Conservation (phyloP, 2,888 invertebrate genomes). For the Allygus modestus region DNA sequence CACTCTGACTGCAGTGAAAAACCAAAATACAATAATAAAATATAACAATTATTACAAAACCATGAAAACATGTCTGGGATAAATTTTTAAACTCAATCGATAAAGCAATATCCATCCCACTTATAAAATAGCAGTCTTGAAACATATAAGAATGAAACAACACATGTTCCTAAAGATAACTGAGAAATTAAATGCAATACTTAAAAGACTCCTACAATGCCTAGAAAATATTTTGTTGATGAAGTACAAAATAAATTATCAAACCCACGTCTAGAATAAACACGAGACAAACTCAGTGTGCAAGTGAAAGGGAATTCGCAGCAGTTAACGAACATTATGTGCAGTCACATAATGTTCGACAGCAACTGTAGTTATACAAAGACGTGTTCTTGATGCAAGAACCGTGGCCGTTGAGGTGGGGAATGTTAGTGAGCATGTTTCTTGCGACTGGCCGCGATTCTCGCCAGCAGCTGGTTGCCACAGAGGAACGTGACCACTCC, state of each 20-base stretch:
- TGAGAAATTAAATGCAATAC: not conserved
- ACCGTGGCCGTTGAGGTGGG: not conserved
- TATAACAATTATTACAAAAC: not conserved
- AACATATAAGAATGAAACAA: not conserved
- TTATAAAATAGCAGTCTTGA: not conserved
- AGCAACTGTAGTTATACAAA: not conserved
- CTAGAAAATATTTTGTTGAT: not conserved
- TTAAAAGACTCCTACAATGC: not conserved
- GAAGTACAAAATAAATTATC: not conserved
- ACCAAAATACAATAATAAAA: not conserved
- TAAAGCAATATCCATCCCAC: not conserved
- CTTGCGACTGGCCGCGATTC: conserved; percentile 80
- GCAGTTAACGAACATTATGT: not conserved
- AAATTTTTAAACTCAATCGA: not conserved
- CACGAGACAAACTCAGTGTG: not conserved
- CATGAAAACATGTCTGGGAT: not conserved
- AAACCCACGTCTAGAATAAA: not conserved
- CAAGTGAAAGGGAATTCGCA: not conserved
- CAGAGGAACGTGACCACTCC: conserved; percentile 94
- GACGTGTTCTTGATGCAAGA: conserved; percentile 62
- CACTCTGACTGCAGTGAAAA: not conserved
- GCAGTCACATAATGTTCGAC: not conserved
- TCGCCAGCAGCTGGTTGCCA: conserved; percentile 93
- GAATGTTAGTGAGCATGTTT: conserved; percentile 64
- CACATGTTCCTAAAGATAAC: not conserved